Percentiles rank a stretch among this genome's conserved stretches.
phyloP scores from a whole-genome alignment of 2,113 vertebrate genomes.

The Odontesthes bonariensis region DNA sequence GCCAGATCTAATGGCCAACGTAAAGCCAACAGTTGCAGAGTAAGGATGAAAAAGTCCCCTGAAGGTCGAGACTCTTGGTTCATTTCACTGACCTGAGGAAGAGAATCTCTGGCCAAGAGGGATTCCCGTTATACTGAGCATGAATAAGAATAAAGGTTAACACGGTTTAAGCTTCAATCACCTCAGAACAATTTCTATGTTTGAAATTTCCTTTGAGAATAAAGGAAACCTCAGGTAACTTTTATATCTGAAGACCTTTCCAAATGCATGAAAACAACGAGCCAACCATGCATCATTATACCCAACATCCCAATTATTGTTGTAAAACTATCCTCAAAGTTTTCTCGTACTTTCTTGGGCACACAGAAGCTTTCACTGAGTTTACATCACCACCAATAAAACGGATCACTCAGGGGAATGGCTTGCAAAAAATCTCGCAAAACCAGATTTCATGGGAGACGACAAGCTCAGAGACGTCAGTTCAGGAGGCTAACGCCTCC shows the following conservation, averaged over 20 bases:
- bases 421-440: slow-evolving; percentile 52
- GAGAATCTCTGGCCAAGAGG: too few species aligned
- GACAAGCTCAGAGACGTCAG: slow-evolving; percentile 22
- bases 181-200: not conserved
- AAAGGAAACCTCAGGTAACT: not conserved
- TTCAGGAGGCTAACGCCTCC: slow-evolving; percentile 26
- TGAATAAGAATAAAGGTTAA: not conserved
- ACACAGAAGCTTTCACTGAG: not conserved
- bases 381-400: slow-evolving; percentile 15
- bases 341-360: not conserved
- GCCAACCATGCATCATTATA: too few species aligned
- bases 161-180: not conserved
- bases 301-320: too few species aligned
- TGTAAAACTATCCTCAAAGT: too few species aligned
- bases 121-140: not conserved
- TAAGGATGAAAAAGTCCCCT: not conserved
- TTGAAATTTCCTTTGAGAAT: not conserved
- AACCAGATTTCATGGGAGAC: slow-evolving; percentile 54
- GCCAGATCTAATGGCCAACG: too few species aligned
- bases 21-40: too few species aligned
- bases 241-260: not conserved
- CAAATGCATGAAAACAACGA: too few species aligned
- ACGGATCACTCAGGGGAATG: slow-evolving; percentile 21
- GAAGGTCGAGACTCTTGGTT: not conserved
- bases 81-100: not conserved